Evolutionary conservation across 2,888 invertebrate genomes (phyloP).

Genomic region (Nephrotoma flavescens): DNA sequence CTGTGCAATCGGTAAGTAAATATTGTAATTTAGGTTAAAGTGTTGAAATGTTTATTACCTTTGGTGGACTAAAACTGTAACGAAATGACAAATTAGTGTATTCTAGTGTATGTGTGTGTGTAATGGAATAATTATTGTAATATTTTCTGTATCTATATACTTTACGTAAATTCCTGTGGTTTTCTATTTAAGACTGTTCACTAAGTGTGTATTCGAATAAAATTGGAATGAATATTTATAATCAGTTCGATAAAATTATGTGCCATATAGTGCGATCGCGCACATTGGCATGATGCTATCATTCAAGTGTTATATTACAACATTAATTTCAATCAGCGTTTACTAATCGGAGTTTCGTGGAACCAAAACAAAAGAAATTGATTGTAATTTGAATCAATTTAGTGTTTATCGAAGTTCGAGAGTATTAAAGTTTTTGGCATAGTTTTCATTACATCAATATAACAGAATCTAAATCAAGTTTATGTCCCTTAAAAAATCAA

Average conservation of each 20-base stretch:
- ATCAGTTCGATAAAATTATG: background rate
- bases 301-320: background rate
- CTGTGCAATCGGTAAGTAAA: constrained; percentile 42
- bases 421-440: no score
- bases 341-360: background rate
- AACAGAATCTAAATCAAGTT: no score
- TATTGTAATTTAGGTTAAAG: constrained; percentile 8
- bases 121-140: background rate
- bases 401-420: background rate
- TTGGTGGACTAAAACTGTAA: background rate
- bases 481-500: no score
- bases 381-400: background rate
- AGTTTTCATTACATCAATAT: no score
- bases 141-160: background rate
- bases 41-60: constrained; percentile 6
- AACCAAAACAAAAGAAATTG: background rate
- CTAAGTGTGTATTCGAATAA: background rate
- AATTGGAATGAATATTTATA: background rate
- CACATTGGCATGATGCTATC: background rate
- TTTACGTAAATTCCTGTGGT: background rate
- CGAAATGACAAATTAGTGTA: background rate
- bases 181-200: background rate
- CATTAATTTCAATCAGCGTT: background rate
- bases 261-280: background rate
- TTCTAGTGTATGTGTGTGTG: background rate